These are phyloP conservation scores for Trissolcus brochymenae DNA, from an alignment of 2,888 invertebrate species.

Conservation along the genomic window DNA sequence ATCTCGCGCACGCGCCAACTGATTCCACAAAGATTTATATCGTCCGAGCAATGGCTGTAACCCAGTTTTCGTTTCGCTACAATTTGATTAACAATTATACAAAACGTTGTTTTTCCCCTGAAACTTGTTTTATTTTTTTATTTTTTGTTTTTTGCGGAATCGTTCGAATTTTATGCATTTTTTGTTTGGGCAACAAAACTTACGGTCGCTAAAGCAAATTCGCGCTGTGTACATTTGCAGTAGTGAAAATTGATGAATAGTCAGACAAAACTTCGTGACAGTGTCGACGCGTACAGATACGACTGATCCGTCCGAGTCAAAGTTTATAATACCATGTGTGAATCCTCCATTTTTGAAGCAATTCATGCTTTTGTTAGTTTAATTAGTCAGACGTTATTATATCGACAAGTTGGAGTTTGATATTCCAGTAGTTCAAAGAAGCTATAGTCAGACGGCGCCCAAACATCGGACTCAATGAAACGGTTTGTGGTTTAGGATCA, in stretches of 20 bases:
- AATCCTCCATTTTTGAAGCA: too few relatives aligned
- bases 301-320: too few relatives aligned
- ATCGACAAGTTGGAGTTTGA: too few relatives aligned
- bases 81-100: conserved; percentile 42
- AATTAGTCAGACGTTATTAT: too few relatives aligned
- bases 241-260: neutral
- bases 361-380: too few relatives aligned
- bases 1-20: conserved; percentile 19
- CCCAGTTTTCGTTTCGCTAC: conserved; percentile 24
- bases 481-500: too few relatives aligned
- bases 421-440: too few relatives aligned
- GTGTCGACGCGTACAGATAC: neutral
- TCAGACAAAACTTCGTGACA: neutral
- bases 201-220: neutral
- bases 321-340: too few relatives aligned
- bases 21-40: conserved; percentile 36
- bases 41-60: conserved; percentile 23
- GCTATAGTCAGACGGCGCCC: too few relatives aligned
- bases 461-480: too few relatives aligned
- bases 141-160: conserved; percentile 16
- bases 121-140: too few relatives aligned
- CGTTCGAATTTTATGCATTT: conserved; percentile 2
- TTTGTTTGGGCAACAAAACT: neutral
- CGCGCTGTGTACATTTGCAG: neutral
- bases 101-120: conserved; percentile 15